These are phyloP conservation scores for Sapayoa aenigma DNA, from an alignment of 2,113 vertebrate genomes.

Conservation along the genomic window DNA sequence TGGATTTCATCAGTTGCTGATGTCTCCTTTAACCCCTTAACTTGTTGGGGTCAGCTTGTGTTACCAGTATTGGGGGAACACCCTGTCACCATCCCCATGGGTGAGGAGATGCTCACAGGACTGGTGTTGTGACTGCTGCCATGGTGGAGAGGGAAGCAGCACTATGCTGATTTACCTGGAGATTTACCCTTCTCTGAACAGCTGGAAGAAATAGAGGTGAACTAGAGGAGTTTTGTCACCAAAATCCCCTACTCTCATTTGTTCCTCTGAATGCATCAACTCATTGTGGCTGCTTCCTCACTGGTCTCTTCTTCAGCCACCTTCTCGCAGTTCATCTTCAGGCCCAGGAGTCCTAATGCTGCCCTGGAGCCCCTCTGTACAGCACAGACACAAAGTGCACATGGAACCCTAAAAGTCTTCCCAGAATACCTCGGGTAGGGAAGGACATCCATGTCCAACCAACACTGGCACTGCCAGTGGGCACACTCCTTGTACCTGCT, in stretches of 20 bases:
- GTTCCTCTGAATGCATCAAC: background rate
- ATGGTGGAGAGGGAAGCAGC: background rate
- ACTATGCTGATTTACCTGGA: background rate
- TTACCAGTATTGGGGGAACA: fast-evolving
- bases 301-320: fast-evolving
- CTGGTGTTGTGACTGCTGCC: background rate
- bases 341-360: background rate
- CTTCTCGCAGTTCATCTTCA: background rate
- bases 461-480: fast-evolving
- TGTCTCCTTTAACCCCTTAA: background rate
- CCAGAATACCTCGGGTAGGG: background rate
- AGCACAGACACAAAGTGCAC: background rate
- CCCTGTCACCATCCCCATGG: background rate
- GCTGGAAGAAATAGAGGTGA: background rate
- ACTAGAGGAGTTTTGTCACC: background rate
- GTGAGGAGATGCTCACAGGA: background rate
- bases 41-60: background rate
- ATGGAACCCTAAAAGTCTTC: background rate
- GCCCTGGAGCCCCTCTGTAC: background rate
- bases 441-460: no score
- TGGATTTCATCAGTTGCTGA: background rate
- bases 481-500: fast-evolving
- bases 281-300: fast-evolving
- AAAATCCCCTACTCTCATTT: background rate
- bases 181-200: background rate